Conservation (phyloP, 1,140 invertebrate genomes). For the Ladona fulva region DNA sequence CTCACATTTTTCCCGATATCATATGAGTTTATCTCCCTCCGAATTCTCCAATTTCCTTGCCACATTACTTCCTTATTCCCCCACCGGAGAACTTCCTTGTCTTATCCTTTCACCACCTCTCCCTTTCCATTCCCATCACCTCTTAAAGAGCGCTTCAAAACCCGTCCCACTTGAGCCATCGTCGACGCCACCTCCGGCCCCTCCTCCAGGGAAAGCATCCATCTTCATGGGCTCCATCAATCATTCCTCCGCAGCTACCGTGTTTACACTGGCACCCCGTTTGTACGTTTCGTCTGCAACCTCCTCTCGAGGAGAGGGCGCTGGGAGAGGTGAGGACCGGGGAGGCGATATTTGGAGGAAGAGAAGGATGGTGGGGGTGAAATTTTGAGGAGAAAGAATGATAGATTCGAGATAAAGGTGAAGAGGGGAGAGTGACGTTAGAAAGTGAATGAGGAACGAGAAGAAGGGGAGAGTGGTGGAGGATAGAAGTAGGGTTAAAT, state of each 20-base stretch:
- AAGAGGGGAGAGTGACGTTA: not conserved
- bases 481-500: too few relatives aligned
- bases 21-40: too few relatives aligned
- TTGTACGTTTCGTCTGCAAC: not conserved
- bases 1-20: too few relatives aligned
- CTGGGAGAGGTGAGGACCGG: not conserved
- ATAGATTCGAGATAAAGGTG: not conserved
- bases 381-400: too few relatives aligned
- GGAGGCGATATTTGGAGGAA: not conserved
- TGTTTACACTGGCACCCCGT: constrained; percentile 6
- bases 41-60: too few relatives aligned
- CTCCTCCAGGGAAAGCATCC: not conserved
- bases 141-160: not conserved
- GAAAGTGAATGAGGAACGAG: not conserved
- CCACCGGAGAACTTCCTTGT: not conserved
- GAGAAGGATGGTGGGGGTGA: not conserved
- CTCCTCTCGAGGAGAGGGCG: not conserved
- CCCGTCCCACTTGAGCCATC: too few relatives aligned
- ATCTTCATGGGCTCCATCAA: not conserved
- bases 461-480: constrained; percentile 7
- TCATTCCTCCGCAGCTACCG: not conserved
- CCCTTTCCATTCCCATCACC: not conserved
- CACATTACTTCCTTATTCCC: too few relatives aligned
- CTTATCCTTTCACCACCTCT: not conserved
- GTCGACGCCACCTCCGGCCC: too few relatives aligned